Evolutionary conservation across 2,888 invertebrate species (phyloP).

Genomic region (Leptopilina syphax): DNA sequence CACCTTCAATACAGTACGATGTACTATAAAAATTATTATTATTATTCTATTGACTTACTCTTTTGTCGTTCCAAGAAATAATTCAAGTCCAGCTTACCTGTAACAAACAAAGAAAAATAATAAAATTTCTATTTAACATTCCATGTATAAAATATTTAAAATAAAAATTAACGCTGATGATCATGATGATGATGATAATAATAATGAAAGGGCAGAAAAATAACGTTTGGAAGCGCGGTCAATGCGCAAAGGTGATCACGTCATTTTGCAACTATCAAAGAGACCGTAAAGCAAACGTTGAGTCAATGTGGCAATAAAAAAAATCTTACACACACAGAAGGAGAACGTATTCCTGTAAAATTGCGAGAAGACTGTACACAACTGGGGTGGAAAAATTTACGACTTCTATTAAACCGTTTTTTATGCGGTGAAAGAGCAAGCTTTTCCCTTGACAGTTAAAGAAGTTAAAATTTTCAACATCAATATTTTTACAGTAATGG

Average conservation of each 20-base stretch:
- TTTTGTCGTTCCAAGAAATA: neutral
- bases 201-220: slow-evolving; percentile 15
- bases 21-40: slow-evolving; percentile 23
- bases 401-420: slow-evolving; percentile 50
- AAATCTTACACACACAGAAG: slow-evolving; percentile 50
- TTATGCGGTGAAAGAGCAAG: slow-evolving; percentile 45
- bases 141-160: neutral
- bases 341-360: slow-evolving; percentile 46
- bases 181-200: neutral
- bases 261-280: slow-evolving; percentile 34
- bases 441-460: slow-evolving; percentile 49
- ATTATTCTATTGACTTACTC: slow-evolving; percentile 13
- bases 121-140: neutral
- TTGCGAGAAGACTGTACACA: slow-evolving; percentile 44
- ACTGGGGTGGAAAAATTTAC: slow-evolving; percentile 48
- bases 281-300: slow-evolving; percentile 51
- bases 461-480: slow-evolving; percentile 56
- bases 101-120: neutral
- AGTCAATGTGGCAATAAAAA: slow-evolving; percentile 47
- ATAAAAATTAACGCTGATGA: too few species aligned
- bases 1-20: neutral
- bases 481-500: slow-evolving; percentile 56
- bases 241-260: slow-evolving; percentile 45
- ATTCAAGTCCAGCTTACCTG: neutral
- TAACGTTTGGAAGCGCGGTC: neutral